Percentiles rank a stretch among this genome's conserved stretches.
Evolutionary conservation across 2,888 invertebrate species (phyloP).

Genomic region (Thereva unica): DNA sequence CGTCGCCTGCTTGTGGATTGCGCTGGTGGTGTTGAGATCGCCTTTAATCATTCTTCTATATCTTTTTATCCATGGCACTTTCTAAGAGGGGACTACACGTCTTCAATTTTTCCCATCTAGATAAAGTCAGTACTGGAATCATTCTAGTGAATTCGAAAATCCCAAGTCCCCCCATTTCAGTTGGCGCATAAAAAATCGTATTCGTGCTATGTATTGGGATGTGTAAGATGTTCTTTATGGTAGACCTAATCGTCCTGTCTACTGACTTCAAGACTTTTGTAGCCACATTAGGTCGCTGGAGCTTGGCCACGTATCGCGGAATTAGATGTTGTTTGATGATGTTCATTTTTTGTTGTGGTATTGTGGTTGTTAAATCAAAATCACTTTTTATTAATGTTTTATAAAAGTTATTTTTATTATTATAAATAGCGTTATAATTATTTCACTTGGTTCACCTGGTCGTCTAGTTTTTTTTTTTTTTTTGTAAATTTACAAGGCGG

Average conservation of each 20-base stretch:
- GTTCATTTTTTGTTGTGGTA: slow-evolving; percentile 1
- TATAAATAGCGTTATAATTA: too few relatives aligned
- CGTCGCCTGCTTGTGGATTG: not conserved
- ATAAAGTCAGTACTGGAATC: not conserved
- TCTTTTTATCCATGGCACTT: not conserved
- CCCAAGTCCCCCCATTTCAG: not conserved
- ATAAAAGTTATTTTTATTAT: too few relatives aligned
- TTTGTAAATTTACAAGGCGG: too few relatives aligned
- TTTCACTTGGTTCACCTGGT: too few relatives aligned
- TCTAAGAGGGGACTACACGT: not conserved
- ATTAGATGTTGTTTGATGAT: not conserved
- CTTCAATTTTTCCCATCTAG: not conserved
- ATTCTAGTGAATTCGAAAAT: not conserved
- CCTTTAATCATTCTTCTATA: not conserved
- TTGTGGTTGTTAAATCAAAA: too few relatives aligned
- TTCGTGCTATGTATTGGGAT: not conserved
- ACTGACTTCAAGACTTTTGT: not conserved
- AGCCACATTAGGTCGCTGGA: not conserved
- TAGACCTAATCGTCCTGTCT: not conserved
- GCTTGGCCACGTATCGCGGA: not conserved
- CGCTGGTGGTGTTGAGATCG: not conserved
- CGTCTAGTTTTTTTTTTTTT: too few relatives aligned
- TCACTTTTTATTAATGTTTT: too few relatives aligned
- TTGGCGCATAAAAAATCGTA: not conserved
- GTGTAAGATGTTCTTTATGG: not conserved